Evolutionary conservation across 1,140 invertebrate species (phyloP), one percentile per base, ranked within the genome.

Genomic region (Lamellibrachia luymesi): DNA sequence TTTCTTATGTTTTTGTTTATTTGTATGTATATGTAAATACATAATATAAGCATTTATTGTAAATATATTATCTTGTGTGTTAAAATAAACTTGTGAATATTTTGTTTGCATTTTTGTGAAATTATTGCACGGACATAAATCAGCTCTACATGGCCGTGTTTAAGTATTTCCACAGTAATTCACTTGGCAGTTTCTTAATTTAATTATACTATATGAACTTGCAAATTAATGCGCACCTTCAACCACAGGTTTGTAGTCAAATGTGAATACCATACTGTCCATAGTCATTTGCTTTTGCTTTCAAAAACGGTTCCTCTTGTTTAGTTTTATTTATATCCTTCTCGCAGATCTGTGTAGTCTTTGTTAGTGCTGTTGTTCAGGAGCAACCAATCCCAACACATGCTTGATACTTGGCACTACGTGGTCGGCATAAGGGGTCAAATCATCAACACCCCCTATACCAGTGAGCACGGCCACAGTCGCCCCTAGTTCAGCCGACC

Each of bases 391-490:
- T 50, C 27, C 25, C 50, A 94, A 50, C 8, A 94, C 50, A 38
- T 94, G 52, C 27, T 92, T 91, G 22, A 94, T 92, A 38, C 92
- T 94, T 2, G 95, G 94, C 38, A 96, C 94, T 17, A 96, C 94
- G 89, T 95, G 92, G 92, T 96, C 95, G 64, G 96, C 95, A 92
- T 94, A 93, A 7, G 95, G 94, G 90, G 94, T 92, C 38, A 96
- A 94, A 89, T 96, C 95, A 2, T 91, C 51, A 4, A 95, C 95
- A 64, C 95, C 94, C 4, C 95, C 95, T 5, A 96, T 94, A n/a
- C 96, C 96, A 2, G 95, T 95, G n/a, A 97, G 94, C 38, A 97
- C 97, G 13, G 96, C 97, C 38, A 97, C 95, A 92, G 95, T 96
- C 93, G 94, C 95, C 49, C 96, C 96, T 8, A 97, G 95, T 51